phyloP scores from a whole-genome alignment of 2,113 vertebrate species.

The Indri indri region DNA sequence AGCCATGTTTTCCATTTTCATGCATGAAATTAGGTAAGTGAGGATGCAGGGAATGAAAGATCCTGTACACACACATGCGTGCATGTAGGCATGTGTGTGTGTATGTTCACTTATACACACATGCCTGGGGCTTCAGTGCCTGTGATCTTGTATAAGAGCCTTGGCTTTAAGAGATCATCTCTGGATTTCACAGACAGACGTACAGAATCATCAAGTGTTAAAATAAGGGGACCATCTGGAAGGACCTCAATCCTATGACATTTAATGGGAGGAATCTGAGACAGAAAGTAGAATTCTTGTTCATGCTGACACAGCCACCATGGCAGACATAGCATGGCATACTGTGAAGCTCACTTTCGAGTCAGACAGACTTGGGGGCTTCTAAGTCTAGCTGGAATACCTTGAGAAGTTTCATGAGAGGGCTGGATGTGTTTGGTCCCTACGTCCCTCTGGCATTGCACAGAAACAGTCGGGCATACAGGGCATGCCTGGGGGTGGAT shows the following conservation, averaged over 20 bases:
- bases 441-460: background rate
- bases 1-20: background rate
- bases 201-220: background rate
- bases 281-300: background rate
- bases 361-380: rapidly evolving
- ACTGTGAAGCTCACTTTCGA: background rate
- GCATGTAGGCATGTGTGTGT: background rate
- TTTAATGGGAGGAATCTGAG: background rate
- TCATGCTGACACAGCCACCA: background rate
- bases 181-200: background rate
- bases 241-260: background rate
- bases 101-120: background rate
- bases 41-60: background rate
- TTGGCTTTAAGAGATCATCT: background rate
- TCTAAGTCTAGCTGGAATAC: background rate
- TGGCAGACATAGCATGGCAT: rapidly evolving
- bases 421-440: background rate
- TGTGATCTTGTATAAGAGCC: background rate
- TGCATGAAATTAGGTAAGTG: background rate
- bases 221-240: background rate
- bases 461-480: background rate
- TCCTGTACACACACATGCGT: background rate
- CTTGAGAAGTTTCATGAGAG: background rate
- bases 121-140: background rate
- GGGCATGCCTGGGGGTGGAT: background rate